Base-by-base conservation (phyloP, 2,888 invertebrate genomes). In the Bimastos eiseni region DNA sequence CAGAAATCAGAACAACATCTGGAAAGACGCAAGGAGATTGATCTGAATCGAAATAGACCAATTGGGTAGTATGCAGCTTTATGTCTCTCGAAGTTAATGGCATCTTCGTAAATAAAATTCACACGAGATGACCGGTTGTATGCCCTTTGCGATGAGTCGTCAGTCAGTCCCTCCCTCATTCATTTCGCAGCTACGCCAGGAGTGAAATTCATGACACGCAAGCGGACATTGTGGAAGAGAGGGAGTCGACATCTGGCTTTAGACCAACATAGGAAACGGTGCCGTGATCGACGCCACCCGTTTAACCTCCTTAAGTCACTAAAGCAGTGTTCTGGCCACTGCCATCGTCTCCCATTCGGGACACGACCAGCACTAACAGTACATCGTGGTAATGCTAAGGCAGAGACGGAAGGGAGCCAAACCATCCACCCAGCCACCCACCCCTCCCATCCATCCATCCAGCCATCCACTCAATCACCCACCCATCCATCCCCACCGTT, bases 71-170 rank as follows among this genome's bases (percentile, higher is more conserved):
- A 13, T n/a, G n/a, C 11, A 70, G n/a, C 0, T 70, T 70, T 70
- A 70, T 70, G 70, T n/a, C 70, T 70, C n/a, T 70, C 70, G 70
- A 70, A 70, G 70, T 70, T 70, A 70, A 70, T 70, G 70, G 70
- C 70, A 70, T n/a, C 30, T 70, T 70, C 11, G 70, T 6, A 11
- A 70, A 70, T 70, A 70, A 70, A 70, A 70, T 70, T 5, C 17
- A 70, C 70, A 70, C 70, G 70, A 70, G n/a, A 70, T 8, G n/a
- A 70, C 70, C 70, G 30, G 30, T 70, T 5, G 8, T 70, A 70
- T 70, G 30, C 70, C 70, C 70, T n/a, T n/a, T 70, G 70, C 70
- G 30, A 70, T n/a, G 30, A 8, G n/a, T n/a, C 30, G 11, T 11
- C 44, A 70, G 70, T n/a, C 70, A 8, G 70, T 70, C 30, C 8